A percentile compares a stretch with the other conserved stretches of the same genome.
Evolutionary conservation across 2,888 invertebrate genomes (phyloP).

Genomic region (Drosophila fulvimacula): DNA sequence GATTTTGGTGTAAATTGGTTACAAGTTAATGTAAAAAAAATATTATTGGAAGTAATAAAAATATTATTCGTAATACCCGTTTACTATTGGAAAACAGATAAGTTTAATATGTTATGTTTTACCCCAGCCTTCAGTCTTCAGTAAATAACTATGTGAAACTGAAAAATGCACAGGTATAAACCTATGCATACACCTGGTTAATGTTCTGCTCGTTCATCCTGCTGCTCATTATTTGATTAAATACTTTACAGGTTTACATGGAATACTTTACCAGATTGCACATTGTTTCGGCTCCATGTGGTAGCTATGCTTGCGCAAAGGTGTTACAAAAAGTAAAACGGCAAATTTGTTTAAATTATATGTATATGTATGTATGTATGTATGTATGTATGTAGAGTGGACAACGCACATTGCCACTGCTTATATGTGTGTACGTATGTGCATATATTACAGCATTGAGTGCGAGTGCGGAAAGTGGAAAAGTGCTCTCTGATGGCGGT

Average conservation of each 20-base stretch:
- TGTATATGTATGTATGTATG: constrained; percentile 17
- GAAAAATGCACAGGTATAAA: neutral
- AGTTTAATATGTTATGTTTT: neutral
- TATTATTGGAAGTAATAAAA: no score
- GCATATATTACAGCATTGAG: constrained; percentile 13
- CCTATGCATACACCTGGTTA: neutral
- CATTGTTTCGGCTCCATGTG: constrained; percentile 57
- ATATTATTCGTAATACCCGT: neutral
- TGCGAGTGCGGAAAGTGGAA: constrained; percentile 28
- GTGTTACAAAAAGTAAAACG: constrained; percentile 39
- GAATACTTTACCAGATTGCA: constrained; percentile 64
- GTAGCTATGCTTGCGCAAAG: constrained; percentile 54
- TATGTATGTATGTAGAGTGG: constrained; percentile 3
- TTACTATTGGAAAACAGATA: neutral
- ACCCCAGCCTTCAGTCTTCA: neutral
- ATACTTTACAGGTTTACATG: constrained; percentile 14
- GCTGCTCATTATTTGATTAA: neutral
- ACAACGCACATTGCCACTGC: neutral
- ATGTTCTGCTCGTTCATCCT: neutral
- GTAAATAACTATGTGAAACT: neutral
- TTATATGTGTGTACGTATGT: constrained; percentile 1
- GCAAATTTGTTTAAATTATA: constrained; percentile 30
- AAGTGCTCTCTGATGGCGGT: constrained; percentile 64
- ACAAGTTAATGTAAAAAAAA: no score
- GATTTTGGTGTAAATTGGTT: no score